A percentile compares a stretch with the other conserved stretches of the same genome.
Evolutionary conservation across 2,888 invertebrate genomes (phyloP).

Genomic region (Trypoxylon attenuatum): DNA sequence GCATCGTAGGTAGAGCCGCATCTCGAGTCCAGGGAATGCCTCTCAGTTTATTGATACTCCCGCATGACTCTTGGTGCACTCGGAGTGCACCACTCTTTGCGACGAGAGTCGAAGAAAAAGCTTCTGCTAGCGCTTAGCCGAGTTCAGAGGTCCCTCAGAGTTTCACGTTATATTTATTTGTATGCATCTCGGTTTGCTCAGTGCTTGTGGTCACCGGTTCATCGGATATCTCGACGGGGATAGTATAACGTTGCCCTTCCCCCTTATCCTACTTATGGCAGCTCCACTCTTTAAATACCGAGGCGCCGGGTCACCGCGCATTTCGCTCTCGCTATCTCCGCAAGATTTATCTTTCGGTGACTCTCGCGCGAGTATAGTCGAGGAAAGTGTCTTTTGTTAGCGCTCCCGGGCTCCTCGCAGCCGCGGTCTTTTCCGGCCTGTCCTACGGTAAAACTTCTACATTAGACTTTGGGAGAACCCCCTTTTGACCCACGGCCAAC

Average conservation of each 20-base stretch:
- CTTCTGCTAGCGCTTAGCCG: too few relatives aligned
- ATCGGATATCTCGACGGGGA: too few relatives aligned
- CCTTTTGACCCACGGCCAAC: slow-evolving; percentile 15
- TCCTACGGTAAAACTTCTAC: slow-evolving; percentile 26
- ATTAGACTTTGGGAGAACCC: slow-evolving; percentile 20
- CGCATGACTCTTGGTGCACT: neutral
- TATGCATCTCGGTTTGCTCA: too few relatives aligned
- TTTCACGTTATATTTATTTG: too few relatives aligned
- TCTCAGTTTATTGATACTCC: neutral
- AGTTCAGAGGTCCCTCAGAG: too few relatives aligned
- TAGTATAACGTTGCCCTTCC: too few relatives aligned
- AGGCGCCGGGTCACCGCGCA: neutral
- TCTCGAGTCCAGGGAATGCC: neutral
- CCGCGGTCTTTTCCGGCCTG: neutral
- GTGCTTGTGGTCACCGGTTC: too few relatives aligned
- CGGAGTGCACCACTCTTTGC: neutral
- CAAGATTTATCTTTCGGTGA: slow-evolving; percentile 12
- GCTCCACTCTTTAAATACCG: neutral
- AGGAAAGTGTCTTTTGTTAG: slow-evolving; percentile 24
- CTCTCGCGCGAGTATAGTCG: slow-evolving; percentile 2
- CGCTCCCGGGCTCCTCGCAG: neutral
- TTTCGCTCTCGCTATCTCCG: neutral
- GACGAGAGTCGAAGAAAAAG: neutral
- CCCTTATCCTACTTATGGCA: too few relatives aligned
- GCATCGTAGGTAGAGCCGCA: neutral